Percentiles rank a stretch among this genome's conserved stretches.
These are phyloP conservation scores for Sander lucioperca DNA, from an alignment of 2,113 vertebrate genomes.

Conservation along the genomic window DNA sequence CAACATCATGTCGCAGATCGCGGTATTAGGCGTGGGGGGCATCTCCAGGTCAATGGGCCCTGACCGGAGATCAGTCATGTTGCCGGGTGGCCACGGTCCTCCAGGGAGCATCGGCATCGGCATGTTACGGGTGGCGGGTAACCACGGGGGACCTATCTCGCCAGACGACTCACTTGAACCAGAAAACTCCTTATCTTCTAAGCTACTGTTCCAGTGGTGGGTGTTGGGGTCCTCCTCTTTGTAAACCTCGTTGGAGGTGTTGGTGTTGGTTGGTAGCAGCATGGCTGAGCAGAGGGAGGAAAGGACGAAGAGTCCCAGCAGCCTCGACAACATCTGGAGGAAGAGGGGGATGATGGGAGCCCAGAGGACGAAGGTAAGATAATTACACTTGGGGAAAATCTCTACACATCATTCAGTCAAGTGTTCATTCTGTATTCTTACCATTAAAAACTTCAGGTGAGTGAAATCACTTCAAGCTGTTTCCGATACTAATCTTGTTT, in stretches of 20 bases:
- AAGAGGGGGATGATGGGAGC: not conserved
- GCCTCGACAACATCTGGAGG: constrained; percentile 60
- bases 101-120: not conserved
- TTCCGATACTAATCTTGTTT: too few species aligned
- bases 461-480: too few species aligned
- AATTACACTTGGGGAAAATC: not conserved
- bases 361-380: not conserved
- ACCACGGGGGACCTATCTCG: too few species aligned
- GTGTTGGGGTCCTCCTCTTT: too few species aligned
- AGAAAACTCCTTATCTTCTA: too few species aligned
- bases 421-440: too few species aligned
- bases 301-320: constrained; percentile 55
- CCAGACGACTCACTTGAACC: not conserved
- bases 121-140: too few species aligned
- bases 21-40: not conserved
- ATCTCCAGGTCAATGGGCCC: not conserved
- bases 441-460: too few species aligned
- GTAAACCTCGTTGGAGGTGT: not conserved
- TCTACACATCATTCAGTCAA: not conserved
- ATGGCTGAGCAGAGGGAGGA: constrained; percentile 45
- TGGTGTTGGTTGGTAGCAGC: not conserved
- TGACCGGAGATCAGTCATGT: not conserved
- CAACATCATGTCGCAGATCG: constrained; percentile 69
- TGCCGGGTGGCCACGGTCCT: not conserved
- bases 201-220: too few species aligned